Evolutionary conservation across 2,888 invertebrate species (phyloP), one percentile per base, ranked within the genome.

Genomic region (Auanema sp.): DNA sequence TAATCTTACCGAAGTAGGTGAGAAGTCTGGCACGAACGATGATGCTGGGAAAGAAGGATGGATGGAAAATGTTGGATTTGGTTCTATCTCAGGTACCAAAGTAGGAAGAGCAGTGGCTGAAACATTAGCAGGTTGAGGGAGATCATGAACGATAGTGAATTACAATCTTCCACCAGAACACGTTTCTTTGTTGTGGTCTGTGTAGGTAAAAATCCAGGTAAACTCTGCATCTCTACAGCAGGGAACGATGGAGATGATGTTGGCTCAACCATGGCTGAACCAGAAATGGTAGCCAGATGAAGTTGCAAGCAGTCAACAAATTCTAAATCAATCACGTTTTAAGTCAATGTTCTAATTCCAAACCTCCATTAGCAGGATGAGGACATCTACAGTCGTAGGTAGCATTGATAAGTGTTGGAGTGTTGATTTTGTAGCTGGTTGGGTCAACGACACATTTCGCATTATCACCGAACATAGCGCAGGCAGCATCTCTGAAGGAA

Each of bases 371-470:
- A 49, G 64, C 63, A 18, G 75, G 75, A 64, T 75, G 75, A 40
- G 75, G 75, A 33, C 75, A 75, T 3, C 65, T 60, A 47, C 75
- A 75, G 54, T 75, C 75, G 60, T 75, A 72, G 23, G 71, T 65
- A 43, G 75, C 71, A 42, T 77, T 75, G 50, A 72, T 64, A 18
- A 77, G 59, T 0, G 59, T 41, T 0, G 47, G 44, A 49, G 71
- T 68, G 49, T 52, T 55, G 61, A 69, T 67, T 5, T 64, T 73
- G 52, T 74, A 72, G 63, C 66, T 70, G 33, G 66, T 60, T 18
- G 72, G 67, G 40, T 79, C 78, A 8, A 75, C 64, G 54, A 75
- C 68, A 55, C 79, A 79, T 51, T 72, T 71, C 23, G 79, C 79
- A 40, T 59, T 60, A 43, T 72, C 67, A n/a, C 79, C 79, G 59